Evolutionary conservation across 2,888 invertebrate genomes (phyloP), one percentile per base, ranked within the genome.

Genomic region (Pollenia labialis): DNA sequence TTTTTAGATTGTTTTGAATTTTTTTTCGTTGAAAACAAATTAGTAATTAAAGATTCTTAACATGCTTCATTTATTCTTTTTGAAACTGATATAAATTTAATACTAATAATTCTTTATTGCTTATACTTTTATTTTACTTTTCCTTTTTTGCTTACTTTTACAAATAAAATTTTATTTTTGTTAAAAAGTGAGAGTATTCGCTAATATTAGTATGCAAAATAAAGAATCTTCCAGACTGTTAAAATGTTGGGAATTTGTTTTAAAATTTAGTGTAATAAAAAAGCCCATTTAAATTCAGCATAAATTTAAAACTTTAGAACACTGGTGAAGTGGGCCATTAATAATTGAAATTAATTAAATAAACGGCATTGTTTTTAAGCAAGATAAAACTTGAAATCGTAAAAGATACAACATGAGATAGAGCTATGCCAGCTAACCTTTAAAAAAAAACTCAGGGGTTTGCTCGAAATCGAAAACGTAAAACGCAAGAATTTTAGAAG

Each of bases 121-220:
- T 60, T 50, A 18, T 66, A 42, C 69, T 54, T 50, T 50, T 14
- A 44, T 32, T 62, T 54, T n/a, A n/a, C n/a, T 1, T 18, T 18
- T n/a, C 3, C 4, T 32, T 32, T 32, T 6, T 32, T 32, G 32
- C 6, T 32, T 32, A 32, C 23, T 32, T 32, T 32, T 6, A 32
- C 32, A 32, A 32, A 32, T 32, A 32, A 32, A 32, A 44, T 71
- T n/a, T 18, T 40, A 40, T 4, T 32, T 32, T 68, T 11, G 0
- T 56, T 18, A 60, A 75, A 76, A 80, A 80, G 72, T 81, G 14
- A 69, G 50, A 68, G 58, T 60, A 58, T 79, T 79, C 58, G 50
- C 52, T 4, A 42, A 64, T 44, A 32, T 52, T 62, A 75, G 42
- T 42, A 75, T 74, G 18, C 64, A 14, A 12, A 7, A 66, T 18